phyloP scores from a whole-genome alignment of 2,797 vertebrate species.

The Parambassis ranga region DNA sequence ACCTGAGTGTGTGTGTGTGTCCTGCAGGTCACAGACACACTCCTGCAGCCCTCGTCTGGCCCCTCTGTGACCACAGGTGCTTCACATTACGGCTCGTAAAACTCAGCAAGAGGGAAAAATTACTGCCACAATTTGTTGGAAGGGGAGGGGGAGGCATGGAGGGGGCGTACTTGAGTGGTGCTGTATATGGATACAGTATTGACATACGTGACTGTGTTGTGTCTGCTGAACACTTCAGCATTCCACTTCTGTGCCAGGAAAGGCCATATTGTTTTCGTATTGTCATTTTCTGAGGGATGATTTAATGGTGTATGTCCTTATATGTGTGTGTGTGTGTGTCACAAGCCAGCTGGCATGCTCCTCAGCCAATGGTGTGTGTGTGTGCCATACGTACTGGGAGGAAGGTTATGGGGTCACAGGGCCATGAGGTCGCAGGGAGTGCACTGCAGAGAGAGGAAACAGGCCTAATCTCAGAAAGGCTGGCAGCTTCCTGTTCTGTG shows the following conservation, averaged over 20 bases:
- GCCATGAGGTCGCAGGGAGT: constrained; percentile 83
- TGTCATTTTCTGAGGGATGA: constrained; percentile 66
- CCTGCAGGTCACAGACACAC: constrained; percentile 38
- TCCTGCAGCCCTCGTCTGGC: constrained; percentile 61
- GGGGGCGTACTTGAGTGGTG: constrained; percentile 12
- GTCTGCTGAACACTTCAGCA: constrained; percentile 79
- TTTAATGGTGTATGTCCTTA: constrained; percentile 45
- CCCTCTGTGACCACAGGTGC: constrained; percentile 80
- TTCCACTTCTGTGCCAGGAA: constrained; percentile 72
- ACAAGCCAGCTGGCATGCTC: constrained; percentile 64
- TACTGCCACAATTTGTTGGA: constrained; percentile 77
- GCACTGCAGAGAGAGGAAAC: constrained; percentile 80
- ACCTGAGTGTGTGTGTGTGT: not conserved
- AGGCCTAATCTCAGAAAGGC: constrained; percentile 81
- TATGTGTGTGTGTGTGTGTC: constrained; percentile 23
- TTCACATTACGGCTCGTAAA: constrained; percentile 82
- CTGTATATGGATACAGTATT: constrained; percentile 72
- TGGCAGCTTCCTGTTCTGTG: constrained; percentile 83
- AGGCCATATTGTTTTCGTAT: constrained; percentile 79
- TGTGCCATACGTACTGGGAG: constrained; percentile 67
- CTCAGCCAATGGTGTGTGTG: constrained; percentile 52
- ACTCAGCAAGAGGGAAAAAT: constrained; percentile 75
- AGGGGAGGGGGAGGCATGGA: constrained; percentile 11
- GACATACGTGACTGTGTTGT: constrained; percentile 73
- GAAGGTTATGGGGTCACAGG: constrained; percentile 71